phyloP scores from a whole-genome alignment of 1,140 invertebrate species.

The Drosophila pseudoananassae region DNA sequence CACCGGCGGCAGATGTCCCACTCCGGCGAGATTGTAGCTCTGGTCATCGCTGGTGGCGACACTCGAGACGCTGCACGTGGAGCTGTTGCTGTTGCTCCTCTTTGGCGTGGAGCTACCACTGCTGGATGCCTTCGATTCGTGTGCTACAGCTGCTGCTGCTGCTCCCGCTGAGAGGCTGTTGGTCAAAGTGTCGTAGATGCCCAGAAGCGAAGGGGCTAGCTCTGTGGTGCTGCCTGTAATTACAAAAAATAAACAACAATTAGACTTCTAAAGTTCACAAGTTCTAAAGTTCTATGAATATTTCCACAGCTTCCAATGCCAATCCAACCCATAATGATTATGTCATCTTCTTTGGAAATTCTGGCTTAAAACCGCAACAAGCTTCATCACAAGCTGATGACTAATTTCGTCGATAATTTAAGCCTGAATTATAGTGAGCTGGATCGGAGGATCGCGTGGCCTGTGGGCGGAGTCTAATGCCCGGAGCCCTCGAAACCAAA shows the following conservation, averaged over 20 bases:
- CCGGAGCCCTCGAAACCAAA: constrained; percentile 3
- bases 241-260: not conserved
- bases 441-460: constrained; percentile 6
- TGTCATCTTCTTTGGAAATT: not conserved
- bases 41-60: constrained; percentile 64
- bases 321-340: not conserved
- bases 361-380: not conserved
- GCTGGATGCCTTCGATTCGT: constrained; percentile 37
- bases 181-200: constrained; percentile 85
- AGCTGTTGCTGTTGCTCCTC: constrained; percentile 56
- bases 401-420: constrained; percentile 15
- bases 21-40: constrained; percentile 49
- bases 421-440: not conserved
- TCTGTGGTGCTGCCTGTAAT: constrained; percentile 86
- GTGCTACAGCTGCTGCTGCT: not conserved
- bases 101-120: constrained; percentile 67
- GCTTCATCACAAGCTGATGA: constrained; percentile 6
- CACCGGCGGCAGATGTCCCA: constrained; percentile 30
- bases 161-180: constrained; percentile 52
- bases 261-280: not conserved
- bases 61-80: constrained; percentile 27
- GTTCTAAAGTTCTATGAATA: not conserved
- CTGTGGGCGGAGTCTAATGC: constrained; percentile 35
- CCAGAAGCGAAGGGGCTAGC: constrained; percentile 86
- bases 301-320: not conserved